Base-by-base conservation (phyloP, 2,113 vertebrate genomes). In the Neotragus moschatus region DNA sequence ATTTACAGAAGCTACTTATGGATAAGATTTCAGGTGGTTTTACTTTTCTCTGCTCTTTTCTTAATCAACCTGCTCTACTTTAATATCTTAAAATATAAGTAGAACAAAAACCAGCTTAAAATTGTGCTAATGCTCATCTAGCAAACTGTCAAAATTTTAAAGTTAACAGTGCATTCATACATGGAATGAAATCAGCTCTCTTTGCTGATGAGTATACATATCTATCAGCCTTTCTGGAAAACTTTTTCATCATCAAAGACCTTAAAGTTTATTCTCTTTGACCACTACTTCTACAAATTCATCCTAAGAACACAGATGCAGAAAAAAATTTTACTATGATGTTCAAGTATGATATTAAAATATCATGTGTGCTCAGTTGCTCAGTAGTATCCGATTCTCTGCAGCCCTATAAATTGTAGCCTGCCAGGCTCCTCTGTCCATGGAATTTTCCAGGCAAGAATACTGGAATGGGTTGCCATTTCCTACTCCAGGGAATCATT, bases 331-430 rank as follows among this genome's bases (percentile, higher is more conserved):
- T 81, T 75, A 82, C 26, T 86, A 45, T 70, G 43, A 92, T 84
- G 16, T 55, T 96, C 49, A 92, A 96, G 17, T 45, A 94, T 49
- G n/a, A 58, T 47, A 81, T 19, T 96, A 91, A 96, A 96, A 92
- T 47, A 66, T 8, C 9, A 39, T 75, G 21, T 43, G 39, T 75
- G 23, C 39, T 75, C 70, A 75, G 70, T 26, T 43, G 39, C 23
- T 70, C 36, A 73, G 36, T 73, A 13, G 10, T 39, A 21, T 26
- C 36, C 0, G 12, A 75, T 39, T 75, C 70, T 75, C 15, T 43
- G 39, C 39, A 26, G 14, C 70, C 12, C 39, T 73, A 39, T 73
- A 21, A 73, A 73, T 39, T 73, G 19, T 39, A 73, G n/a, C n/a
- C 66, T 39, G 39, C 39, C 36, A 43, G 70, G 70, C 23, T 43